These are phyloP conservation scores for Eulemur rufifrons DNA, from an alignment of 2,113 vertebrate genomes.

Conservation along the genomic window DNA sequence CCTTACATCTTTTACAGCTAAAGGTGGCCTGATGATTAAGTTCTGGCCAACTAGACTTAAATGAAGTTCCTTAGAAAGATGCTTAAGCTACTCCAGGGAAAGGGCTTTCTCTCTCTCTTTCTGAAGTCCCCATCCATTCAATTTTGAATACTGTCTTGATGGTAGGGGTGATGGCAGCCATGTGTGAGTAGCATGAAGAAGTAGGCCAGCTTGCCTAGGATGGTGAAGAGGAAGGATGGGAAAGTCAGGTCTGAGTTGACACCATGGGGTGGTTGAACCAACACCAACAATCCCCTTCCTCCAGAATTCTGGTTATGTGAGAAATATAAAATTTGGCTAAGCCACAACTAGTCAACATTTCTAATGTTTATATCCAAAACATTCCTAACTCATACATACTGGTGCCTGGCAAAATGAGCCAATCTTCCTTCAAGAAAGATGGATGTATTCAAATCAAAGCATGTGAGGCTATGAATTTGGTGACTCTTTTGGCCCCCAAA, in stretches of 20 bases:
- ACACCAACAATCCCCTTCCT: background rate
- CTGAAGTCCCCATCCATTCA: background rate
- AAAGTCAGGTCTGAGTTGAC: background rate
- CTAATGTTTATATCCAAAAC: background rate
- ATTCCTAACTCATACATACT: background rate
- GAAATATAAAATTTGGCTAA: conserved; percentile 23
- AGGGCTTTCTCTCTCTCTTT: background rate
- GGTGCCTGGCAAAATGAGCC: background rate
- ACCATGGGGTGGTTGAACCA: background rate
- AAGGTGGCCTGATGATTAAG: background rate
- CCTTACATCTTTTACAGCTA: background rate
- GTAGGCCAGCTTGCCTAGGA: background rate
- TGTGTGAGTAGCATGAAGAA: background rate
- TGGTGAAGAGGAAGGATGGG: background rate
- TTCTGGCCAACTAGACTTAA: background rate
- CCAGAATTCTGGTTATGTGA: background rate
- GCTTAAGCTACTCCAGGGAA: background rate
- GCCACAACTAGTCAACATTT: background rate
- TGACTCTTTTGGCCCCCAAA: background rate
- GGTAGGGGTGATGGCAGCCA: background rate
- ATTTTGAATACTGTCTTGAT: background rate
- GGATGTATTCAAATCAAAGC: background rate
- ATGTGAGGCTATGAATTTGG: background rate
- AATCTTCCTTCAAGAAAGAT: conserved; percentile 26
- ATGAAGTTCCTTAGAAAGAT: background rate